Percentiles rank a stretch among this genome's conserved stretches.
These are phyloP conservation scores for Hermodice carunculata DNA, from an alignment of 2,888 invertebrate genomes.

Conservation along the genomic window DNA sequence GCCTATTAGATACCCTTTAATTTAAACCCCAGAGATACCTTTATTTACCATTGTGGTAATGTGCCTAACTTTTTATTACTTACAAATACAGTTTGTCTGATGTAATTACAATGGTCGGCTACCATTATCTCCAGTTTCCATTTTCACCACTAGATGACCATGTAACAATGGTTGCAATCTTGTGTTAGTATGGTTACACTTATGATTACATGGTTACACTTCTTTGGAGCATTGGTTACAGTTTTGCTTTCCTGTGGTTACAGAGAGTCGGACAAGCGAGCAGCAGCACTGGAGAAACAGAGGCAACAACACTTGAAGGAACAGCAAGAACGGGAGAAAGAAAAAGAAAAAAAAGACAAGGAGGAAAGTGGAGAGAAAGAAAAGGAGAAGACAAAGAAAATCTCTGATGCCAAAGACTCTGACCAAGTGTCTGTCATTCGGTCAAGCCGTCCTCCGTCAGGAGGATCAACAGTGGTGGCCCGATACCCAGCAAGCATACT, in stretches of 20 bases:
- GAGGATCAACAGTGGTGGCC: not conserved
- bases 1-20: too few relatives aligned
- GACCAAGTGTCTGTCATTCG: not conserved
- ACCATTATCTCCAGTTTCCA: too few relatives aligned
- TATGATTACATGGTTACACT: too few relatives aligned
- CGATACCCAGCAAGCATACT: conserved; percentile 21
- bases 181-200: too few relatives aligned
- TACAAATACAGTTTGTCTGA: too few relatives aligned
- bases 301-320: not conserved
- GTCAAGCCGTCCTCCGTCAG: not conserved
- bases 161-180: too few relatives aligned
- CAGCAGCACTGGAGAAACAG: not conserved
- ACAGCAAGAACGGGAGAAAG: not conserved
- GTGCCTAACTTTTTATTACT: too few relatives aligned
- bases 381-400: not conserved
- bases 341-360: not conserved
- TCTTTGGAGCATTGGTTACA: too few relatives aligned
- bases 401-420: not conserved
- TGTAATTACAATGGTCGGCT: too few relatives aligned
- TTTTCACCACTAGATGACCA: too few relatives aligned
- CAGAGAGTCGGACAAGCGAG: not conserved
- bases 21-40: too few relatives aligned
- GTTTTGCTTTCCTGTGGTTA: not conserved
- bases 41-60: too few relatives aligned
- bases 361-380: not conserved